Percentiles rank a stretch among this genome's conserved stretches.
Evolutionary conservation across 2,113 vertebrate species (phyloP).

Genomic region (Cervus canadensis): DNA sequence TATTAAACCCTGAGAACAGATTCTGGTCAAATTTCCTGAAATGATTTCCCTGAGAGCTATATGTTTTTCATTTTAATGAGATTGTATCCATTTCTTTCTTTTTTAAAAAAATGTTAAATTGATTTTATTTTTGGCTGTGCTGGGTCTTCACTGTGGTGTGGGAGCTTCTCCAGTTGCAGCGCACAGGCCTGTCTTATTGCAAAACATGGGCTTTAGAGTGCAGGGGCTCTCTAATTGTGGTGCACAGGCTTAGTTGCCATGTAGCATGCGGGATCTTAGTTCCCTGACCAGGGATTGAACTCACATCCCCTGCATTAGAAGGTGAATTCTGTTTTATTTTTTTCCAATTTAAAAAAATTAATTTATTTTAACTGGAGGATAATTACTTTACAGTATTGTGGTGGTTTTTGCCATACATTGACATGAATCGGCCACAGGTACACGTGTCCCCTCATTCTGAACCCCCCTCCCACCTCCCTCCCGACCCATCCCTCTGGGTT

Average conservation of each 20-base stretch:
- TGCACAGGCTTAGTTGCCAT: neutral
- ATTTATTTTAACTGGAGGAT: neutral
- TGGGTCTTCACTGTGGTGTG: neutral
- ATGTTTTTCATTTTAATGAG: neutral
- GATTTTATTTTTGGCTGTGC: neutral
- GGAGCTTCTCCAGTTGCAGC: neutral
- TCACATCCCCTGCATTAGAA: neutral
- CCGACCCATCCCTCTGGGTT: neutral
- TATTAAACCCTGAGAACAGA: neutral
- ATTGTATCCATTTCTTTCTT: neutral
- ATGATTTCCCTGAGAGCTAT: neutral
- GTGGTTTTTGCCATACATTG: neutral
- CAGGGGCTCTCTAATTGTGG: neutral
- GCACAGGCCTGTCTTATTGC: neutral
- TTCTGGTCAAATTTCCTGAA: neutral
- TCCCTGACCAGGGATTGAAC: neutral
- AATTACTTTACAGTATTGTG: neutral
- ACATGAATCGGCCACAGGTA: neutral
- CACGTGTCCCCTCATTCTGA: neutral
- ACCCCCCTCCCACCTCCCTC: neutral
- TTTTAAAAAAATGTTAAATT: neutral
- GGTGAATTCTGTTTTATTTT: neutral
- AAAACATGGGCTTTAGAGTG: neutral
- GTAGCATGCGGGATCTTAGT: neutral
- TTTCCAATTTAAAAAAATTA: neutral